A percentile compares a stretch with the other conserved stretches of the same genome.
Evolutionary conservation across 2,113 vertebrate species (phyloP).

Genomic region (Polypterus bichir): DNA sequence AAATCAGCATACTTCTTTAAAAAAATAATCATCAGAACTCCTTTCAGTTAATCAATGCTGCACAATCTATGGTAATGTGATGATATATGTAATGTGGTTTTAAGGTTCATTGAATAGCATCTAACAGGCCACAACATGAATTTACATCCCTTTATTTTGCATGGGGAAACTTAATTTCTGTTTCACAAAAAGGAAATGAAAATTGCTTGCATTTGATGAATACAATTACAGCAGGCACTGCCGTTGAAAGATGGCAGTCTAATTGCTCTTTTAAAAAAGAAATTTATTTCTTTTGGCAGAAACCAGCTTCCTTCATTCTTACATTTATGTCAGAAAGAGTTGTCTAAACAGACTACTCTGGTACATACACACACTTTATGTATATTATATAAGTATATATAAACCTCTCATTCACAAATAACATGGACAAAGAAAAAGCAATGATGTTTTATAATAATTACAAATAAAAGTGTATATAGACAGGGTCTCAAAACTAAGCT

Average conservation of each 20-base stretch:
- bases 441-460: too few relatives aligned
- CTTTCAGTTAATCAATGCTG: slow-evolving; percentile 6
- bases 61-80: background rate
- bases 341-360: too few relatives aligned
- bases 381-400: too few relatives aligned
- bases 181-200: slow-evolving; percentile 11
- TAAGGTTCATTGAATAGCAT: slow-evolving; percentile 10
- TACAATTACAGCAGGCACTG: background rate
- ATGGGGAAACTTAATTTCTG: slow-evolving; percentile 9
- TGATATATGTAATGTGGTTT: slow-evolving; percentile 6
- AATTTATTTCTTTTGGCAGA: too few relatives aligned
- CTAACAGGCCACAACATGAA: background rate
- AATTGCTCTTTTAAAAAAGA: background rate
- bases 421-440: too few relatives aligned
- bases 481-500: too few relatives aligned
- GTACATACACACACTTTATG: too few relatives aligned
- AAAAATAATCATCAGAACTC: slow-evolving; percentile 1
- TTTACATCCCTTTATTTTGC: slow-evolving; percentile 7
- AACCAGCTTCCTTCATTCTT: too few relatives aligned
- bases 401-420: too few relatives aligned
- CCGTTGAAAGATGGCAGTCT: background rate
- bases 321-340: too few relatives aligned
- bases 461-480: too few relatives aligned
- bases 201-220: slow-evolving; percentile 4
- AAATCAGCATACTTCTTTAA: too few relatives aligned